Evolutionary conservation across 2,797 vertebrate species (phyloP).

Genomic region (Salarias fasciatus): DNA sequence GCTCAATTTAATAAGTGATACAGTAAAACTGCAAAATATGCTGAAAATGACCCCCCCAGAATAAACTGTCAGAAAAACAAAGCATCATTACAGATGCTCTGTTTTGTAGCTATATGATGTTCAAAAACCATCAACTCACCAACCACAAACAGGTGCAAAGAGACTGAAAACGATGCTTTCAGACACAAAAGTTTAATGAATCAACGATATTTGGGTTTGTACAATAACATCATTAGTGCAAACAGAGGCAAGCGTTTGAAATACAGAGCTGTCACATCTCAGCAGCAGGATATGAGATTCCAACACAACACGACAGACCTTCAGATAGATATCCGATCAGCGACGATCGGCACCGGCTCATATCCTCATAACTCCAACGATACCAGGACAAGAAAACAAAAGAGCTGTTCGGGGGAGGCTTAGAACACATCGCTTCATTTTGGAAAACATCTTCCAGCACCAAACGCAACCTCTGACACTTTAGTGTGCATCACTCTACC

Average conservation of each 20-base stretch:
- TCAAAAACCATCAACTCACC: no score
- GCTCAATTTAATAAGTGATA: no score
- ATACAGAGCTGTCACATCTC: constrained; percentile 52
- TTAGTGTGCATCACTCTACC: constrained; percentile 6
- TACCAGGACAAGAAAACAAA: constrained; percentile 3
- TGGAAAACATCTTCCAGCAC: constrained; percentile 26
- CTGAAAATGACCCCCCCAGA: no score
- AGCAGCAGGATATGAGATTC: constrained; percentile 59
- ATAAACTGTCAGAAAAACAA: no score
- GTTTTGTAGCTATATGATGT: no score
- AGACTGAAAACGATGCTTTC: constrained; percentile 19
- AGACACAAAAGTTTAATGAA: constrained; percentile 73
- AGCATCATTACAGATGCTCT: no score
- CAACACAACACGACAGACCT: constrained; percentile 58
- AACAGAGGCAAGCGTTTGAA: constrained; percentile 71
- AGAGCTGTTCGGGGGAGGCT: constrained; percentile 1
- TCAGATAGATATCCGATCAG: constrained; percentile 43
- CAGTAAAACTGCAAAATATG: no score
- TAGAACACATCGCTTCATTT: constrained; percentile 10
- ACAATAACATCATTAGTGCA: constrained; percentile 73
- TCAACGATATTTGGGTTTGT: constrained; percentile 68
- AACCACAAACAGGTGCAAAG: no score
- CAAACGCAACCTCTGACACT: constrained; percentile 4
- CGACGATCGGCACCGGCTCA: constrained; percentile 46
- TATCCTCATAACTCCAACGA: constrained; percentile 27